Base-by-base conservation (phyloP, 2,888 invertebrate genomes). In the Acanthosepion pharaonis region DNA sequence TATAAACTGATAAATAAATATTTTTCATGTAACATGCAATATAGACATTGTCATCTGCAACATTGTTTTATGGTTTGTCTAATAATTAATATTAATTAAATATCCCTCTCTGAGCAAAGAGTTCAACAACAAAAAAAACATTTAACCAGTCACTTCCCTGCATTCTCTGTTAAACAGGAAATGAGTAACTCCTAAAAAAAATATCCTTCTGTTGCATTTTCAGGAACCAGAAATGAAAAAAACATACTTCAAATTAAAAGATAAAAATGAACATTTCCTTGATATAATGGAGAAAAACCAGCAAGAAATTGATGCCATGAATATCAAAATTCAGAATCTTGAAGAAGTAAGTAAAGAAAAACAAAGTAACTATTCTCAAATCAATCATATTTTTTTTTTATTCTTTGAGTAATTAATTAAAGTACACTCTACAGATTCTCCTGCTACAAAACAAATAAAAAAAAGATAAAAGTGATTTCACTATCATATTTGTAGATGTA, bases 251-350 rank as follows among this genome's bases (percentile, higher is more conserved):
- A 95, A 96, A 94, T 96, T 97, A 97, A 98, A 94, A 97, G 98
- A 94, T 96, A 98, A 95, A 97, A 97, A 97, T 96, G 97, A 97
- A 94, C 97, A 97, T 95, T 96, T 97, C 95, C 95, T 97, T 95
- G 96, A 96, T 94, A 97, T 97, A 96, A 95, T 97, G 93, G 97
- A 97, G 94, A 96, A 95, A 91, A 97, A 97, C 28, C 97, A 98
- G 96, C 98, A 97, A 94, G 98, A 98, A 95, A 97, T 98, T 9
- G 98, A 98, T 96, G 98, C 98, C 91, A 97, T 98, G 25, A 98
- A 98, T 95, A 98, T 98, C 64, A 98, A 98, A 96, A 98, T 98
- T 96, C 98, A 98, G 20, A 98, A 98, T 95, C 97, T 98, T 92
- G 98, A 98, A 96, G 98, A 98, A 96, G 98, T 97, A 94, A 94